phyloP scores from a whole-genome alignment of 2,797 vertebrate species.

The Mus spretus region DNA sequence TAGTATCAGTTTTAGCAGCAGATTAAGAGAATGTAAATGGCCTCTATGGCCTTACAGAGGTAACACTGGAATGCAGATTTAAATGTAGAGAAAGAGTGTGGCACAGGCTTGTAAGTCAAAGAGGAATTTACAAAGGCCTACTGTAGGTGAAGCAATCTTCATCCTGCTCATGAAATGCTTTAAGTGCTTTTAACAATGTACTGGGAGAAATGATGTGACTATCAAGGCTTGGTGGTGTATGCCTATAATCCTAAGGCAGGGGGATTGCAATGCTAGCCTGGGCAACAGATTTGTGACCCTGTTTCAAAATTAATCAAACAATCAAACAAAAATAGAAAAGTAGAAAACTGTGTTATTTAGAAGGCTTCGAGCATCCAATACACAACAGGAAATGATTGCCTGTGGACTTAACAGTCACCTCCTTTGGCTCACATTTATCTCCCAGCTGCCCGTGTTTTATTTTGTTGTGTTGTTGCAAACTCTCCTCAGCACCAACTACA shows the following conservation, averaged over 20 bases:
- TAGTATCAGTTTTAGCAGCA: background rate
- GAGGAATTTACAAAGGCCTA: constrained; percentile 4
- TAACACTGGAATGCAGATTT: constrained; percentile 1
- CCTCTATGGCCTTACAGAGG: background rate
- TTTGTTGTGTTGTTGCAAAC: background rate
- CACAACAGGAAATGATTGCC: background rate
- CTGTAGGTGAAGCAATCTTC: background rate
- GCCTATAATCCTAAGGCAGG: background rate
- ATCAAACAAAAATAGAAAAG: background rate
- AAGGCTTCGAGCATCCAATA: background rate
- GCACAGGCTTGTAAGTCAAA: background rate
- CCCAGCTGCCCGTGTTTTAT: background rate
- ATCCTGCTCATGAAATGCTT: background rate
- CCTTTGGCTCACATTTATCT: background rate
- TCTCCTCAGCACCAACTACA: background rate
- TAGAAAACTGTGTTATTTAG: constrained; percentile 16
- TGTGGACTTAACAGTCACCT: background rate
- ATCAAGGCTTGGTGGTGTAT: background rate
- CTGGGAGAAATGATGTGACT: constrained; percentile 4
- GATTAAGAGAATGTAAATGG: background rate
- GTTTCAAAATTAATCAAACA: background rate
- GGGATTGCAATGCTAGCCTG: background rate
- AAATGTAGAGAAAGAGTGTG: constrained; percentile 1
- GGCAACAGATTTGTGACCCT: background rate
- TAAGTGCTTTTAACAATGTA: background rate